Conservation (phyloP, 2,797 vertebrate species). For the Anolis apletophallus region DNA sequence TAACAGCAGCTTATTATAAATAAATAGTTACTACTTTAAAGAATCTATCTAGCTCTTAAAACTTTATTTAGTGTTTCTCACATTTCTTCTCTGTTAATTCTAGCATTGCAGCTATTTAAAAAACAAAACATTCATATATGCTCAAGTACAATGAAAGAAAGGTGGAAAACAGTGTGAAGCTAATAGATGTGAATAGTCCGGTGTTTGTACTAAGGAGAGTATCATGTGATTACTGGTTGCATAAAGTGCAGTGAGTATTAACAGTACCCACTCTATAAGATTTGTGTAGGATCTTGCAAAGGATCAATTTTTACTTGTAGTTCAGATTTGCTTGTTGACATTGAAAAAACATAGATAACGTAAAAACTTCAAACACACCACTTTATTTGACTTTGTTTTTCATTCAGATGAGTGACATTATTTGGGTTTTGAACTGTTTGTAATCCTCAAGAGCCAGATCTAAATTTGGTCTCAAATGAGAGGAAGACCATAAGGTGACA, state of each 20-base stretch:
- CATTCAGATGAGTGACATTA: not conserved
- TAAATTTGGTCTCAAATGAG: no score
- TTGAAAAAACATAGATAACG: not conserved
- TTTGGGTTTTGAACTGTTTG: not conserved
- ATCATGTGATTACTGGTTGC: not conserved
- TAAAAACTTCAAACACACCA: not conserved
- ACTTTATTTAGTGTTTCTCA: not conserved
- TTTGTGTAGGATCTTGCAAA: not conserved
- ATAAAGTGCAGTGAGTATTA: not conserved
- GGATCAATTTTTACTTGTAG: not conserved
- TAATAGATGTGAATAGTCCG: not conserved
- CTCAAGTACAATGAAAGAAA: not conserved
- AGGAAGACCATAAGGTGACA: no score
- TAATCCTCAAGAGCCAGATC: not conserved
- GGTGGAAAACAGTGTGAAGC: not conserved
- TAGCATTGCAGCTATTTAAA: no score
- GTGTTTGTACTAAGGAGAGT: not conserved
- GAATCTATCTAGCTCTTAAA: not conserved
- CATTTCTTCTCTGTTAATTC: not conserved
- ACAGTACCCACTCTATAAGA: not conserved
- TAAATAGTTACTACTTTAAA: not conserved
- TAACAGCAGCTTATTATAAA: constrained; percentile 1
- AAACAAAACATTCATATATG: not conserved
- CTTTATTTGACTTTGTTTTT: not conserved
- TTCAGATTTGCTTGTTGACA: not conserved